A percentile compares a stretch with the other conserved stretches of the same genome.
phyloP scores from a whole-genome alignment of 1,140 invertebrate genomes.

The Conus betulinus region DNA sequence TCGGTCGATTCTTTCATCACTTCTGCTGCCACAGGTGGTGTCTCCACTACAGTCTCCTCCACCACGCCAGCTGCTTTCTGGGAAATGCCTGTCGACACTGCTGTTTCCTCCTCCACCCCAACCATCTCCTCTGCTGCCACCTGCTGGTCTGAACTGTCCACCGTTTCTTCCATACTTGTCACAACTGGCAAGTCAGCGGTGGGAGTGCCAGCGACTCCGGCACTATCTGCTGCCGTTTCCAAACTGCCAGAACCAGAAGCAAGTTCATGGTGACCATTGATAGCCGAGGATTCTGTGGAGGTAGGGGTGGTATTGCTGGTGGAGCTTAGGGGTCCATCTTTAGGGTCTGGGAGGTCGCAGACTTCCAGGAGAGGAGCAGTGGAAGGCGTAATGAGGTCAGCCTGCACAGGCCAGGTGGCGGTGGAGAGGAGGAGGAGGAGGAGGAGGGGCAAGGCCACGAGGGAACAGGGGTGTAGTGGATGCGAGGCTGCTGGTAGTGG shows the following conservation, averaged over 20 bases:
- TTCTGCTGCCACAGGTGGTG: slow-evolving; percentile 1
- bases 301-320: background rate
- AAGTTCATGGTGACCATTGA: background rate
- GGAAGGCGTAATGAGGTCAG: slow-evolving; percentile 18
- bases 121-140: slow-evolving; percentile 27
- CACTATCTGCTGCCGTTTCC: background rate
- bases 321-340: background rate
- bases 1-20: background rate
- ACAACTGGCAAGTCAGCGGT: background rate
- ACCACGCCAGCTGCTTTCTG: slow-evolving; percentile 8
- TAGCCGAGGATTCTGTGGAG: background rate
- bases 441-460: slow-evolving; percentile 7
- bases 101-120: background rate
- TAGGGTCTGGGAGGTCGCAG: background rate
- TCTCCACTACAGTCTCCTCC: slow-evolving; percentile 5
- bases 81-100: background rate
- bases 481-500: background rate
- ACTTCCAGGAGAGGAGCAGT: slow-evolving; percentile 17
- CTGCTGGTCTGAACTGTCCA: slow-evolving; percentile 20
- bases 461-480: slow-evolving; percentile 33
- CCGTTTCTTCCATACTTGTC: background rate
- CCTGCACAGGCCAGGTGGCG: background rate
- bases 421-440: slow-evolving; percentile 2
- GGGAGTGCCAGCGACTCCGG: background rate
- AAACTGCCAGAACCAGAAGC: background rate